Conservation (phyloP, 1,140 invertebrate genomes). For the Apolygus lucorum region DNA sequence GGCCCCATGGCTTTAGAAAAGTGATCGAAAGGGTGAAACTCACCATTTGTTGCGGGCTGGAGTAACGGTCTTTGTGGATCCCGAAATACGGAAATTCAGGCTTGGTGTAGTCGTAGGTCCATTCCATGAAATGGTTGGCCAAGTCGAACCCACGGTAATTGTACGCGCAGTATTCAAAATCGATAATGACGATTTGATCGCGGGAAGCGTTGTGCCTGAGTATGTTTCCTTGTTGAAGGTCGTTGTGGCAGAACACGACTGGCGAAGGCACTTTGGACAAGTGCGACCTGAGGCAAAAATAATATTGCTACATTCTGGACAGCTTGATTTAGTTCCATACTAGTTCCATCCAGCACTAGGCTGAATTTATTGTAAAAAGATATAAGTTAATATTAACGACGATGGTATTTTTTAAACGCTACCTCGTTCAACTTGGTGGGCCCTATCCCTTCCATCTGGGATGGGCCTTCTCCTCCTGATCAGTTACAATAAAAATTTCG, state of each 20-base stretch:
- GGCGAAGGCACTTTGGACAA: conserved; percentile 52
- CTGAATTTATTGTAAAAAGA: no score
- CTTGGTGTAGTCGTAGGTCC: conserved; percentile 83
- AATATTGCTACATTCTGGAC: no score
- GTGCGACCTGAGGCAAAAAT: conserved; percentile 43
- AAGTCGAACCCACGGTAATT: conserved; percentile 91
- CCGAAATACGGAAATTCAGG: conserved; percentile 68
- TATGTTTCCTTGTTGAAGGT: conserved; percentile 85
- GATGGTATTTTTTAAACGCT: no score
- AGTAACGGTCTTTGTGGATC: conserved; percentile 54
- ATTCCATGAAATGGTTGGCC: conserved; percentile 94
- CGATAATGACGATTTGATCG: conserved; percentile 60
- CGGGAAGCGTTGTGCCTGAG: conserved; percentile 31
- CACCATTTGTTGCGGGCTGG: conserved; percentile 72
- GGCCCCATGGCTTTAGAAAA: background rate
- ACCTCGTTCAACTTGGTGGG: no score
- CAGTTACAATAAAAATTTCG: no score
- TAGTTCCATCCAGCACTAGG: no score
- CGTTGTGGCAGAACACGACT: conserved; percentile 95
- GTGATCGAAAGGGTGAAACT: conserved; percentile 30
- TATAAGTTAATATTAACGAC: no score
- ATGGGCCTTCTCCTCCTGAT: no score
- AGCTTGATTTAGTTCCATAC: no score
- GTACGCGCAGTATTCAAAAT: conserved; percentile 91
- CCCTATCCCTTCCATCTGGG: no score